A percentile compares a stretch with the other conserved stretches of the same genome.
Conservation (phyloP, 2,888 invertebrate genomes). For the Campaea margaritaria region DNA sequence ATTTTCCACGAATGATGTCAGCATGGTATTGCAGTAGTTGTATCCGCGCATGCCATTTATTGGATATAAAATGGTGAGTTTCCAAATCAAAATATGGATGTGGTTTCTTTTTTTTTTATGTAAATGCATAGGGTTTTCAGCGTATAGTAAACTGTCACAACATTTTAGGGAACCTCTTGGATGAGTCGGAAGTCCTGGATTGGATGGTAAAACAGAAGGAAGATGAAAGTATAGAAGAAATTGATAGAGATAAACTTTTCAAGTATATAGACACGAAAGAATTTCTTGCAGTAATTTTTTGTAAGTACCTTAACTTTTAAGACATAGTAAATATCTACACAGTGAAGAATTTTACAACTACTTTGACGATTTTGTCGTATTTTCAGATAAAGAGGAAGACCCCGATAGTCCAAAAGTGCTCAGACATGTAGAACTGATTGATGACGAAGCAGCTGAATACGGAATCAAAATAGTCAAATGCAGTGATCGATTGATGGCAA, state of each 20-base stretch:
- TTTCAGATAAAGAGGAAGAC: constrained; percentile 92
- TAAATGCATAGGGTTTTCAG: constrained; percentile 56
- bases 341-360: background rate
- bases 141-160: constrained; percentile 57
- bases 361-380: constrained; percentile 9
- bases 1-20: constrained; percentile 82
- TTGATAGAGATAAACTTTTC: constrained; percentile 92
- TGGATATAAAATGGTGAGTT: constrained; percentile 83
- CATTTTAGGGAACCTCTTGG: constrained; percentile 84
- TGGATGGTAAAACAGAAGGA: constrained; percentile 97
- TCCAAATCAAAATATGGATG: constrained; percentile 79
- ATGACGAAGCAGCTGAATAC: constrained; percentile 96
- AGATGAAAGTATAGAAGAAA: constrained; percentile 96
- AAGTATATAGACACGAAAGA: constrained; percentile 95
- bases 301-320: constrained; percentile 86
- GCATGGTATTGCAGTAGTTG: constrained; percentile 80
- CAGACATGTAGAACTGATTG: constrained; percentile 95
- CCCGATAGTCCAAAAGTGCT: constrained; percentile 91
- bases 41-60: constrained; percentile 79
- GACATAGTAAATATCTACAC: background rate
- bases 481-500: constrained; percentile 95
- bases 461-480: constrained; percentile 96
- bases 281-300: constrained; percentile 96
- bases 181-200: constrained; percentile 93
- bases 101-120: constrained; percentile 74